Evolutionary conservation across 1,140 invertebrate species (phyloP), one percentile per base, ranked within the genome.

Genomic region (Myzus persicae): DNA sequence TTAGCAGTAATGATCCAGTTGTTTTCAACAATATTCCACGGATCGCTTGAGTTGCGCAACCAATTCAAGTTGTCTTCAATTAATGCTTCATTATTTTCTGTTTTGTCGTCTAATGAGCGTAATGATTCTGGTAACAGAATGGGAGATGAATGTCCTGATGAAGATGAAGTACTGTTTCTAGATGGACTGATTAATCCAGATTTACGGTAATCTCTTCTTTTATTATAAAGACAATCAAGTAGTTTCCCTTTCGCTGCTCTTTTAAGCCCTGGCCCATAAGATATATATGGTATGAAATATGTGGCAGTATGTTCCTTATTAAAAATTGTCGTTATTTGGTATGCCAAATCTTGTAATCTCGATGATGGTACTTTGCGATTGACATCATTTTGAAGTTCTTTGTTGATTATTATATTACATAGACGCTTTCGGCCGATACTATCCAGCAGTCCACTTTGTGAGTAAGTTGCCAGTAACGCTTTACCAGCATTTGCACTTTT

Each of bases 271-370:
- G 24, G 31, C 7, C 76, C 31, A 82, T 82, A 82, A 36, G 31
- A 82, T 82, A 82, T 82, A 82, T 82, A 82, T n/a, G 38, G 76
- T n/a, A 82, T 82, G 14, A 82, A 82, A 40, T 82, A 82, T 82
- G 38, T 40, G 14, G 31, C 76, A 36, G n/a, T 82, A 82, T 40
- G 31, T 82, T 84, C 82, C 24, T 84, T 40, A 40, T 1, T 7
- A 40, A 84, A 84, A 9, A 14, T 42, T 3, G 38, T 42, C 24
- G 82, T 40, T 40, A 84, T 84, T 84, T 84, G 40, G 6, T 40
- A 84, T 24, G 40, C 38, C 14, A 84, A 42, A 40, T 84, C 38
- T 9, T 84, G 82, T 40, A 82, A 40, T 22, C 76, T 82, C 7
- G 36, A 82, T n/a, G 82, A 22, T 84, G 82, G 38, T 40, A 82